A percentile compares a stretch with the other conserved stretches of the same genome.
phyloP scores from a whole-genome alignment of 2,888 invertebrate genomes.

The Tachystola acroxantha region DNA sequence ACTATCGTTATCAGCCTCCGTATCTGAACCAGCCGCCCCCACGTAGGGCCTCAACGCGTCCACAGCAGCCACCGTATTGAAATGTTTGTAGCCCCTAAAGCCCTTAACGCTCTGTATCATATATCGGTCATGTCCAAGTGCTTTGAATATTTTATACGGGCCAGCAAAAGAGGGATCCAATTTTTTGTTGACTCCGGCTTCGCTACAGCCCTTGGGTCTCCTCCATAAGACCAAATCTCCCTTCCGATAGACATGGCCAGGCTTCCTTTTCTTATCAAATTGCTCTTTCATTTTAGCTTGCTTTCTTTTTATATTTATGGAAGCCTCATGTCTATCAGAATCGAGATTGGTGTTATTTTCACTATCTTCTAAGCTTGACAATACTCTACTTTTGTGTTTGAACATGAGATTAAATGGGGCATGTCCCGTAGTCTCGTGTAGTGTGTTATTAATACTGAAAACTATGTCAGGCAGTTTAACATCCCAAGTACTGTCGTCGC shows the following conservation, averaged over 20 bases:
- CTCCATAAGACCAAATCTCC: slow-evolving; percentile 2
- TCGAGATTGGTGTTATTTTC: background rate
- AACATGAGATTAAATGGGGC: slow-evolving; percentile 14
- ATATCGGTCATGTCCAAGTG: background rate
- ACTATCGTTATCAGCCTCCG: background rate
- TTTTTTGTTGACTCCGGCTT: background rate
- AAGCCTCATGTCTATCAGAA: background rate
- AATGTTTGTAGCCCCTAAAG: slow-evolving; percentile 1
- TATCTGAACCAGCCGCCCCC: background rate
- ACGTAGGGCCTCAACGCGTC: background rate
- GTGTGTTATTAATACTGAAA: slow-evolving; percentile 21
- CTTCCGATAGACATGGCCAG: background rate
- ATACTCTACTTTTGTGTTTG: no score
- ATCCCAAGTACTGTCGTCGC: slow-evolving; percentile 13
- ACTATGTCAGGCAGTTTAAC: slow-evolving; percentile 10
- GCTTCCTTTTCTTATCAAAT: slow-evolving; percentile 1
- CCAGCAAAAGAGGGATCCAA: background rate
- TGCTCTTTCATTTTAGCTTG: background rate
- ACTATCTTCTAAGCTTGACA: slow-evolving; percentile 9
- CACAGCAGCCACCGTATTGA: background rate
- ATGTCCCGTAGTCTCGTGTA: slow-evolving; percentile 9
- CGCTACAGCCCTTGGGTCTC: background rate
- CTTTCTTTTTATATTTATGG: background rate
- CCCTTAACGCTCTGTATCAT: slow-evolving; percentile 2
- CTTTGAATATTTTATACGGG: background rate